phyloP scores from a whole-genome alignment of 2,113 vertebrate species.

The Pardalotus punctatus region DNA sequence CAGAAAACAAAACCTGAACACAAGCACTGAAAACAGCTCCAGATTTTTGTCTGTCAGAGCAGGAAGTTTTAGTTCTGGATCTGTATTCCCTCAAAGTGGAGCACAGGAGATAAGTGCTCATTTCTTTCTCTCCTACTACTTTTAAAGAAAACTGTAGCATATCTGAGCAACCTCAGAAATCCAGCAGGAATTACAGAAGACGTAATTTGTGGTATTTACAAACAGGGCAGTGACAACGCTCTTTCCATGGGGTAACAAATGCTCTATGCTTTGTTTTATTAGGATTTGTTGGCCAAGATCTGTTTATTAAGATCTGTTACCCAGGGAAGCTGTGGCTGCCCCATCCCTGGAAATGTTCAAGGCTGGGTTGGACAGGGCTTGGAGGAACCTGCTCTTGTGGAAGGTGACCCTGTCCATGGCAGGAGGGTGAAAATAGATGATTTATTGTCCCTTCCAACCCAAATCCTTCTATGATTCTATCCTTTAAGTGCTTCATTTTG shows the following conservation, averaged over 20 bases:
- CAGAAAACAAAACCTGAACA: not conserved
- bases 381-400: not conserved
- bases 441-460: not conserved
- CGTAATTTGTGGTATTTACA: not conserved
- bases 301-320: not conserved
- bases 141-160: not conserved
- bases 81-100: not conserved
- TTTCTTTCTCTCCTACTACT: not conserved
- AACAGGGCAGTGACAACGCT: rapidly evolving
- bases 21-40: not conserved
- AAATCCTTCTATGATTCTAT: not conserved
- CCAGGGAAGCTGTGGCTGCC: not conserved
- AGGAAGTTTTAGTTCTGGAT: not conserved
- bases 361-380: not conserved
- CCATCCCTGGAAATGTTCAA: not conserved
- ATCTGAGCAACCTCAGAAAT: not conserved
- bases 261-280: not conserved
- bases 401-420: not conserved
- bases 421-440: not conserved
- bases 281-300: not conserved
- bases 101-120: not conserved
- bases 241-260: not conserved
- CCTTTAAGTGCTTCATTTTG: not conserved
- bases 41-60: not conserved
- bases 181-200: not conserved